A percentile compares a stretch with the other conserved stretches of the same genome.
Conservation (phyloP, 2,113 vertebrate species). For the Melanerpes aurifrons region DNA sequence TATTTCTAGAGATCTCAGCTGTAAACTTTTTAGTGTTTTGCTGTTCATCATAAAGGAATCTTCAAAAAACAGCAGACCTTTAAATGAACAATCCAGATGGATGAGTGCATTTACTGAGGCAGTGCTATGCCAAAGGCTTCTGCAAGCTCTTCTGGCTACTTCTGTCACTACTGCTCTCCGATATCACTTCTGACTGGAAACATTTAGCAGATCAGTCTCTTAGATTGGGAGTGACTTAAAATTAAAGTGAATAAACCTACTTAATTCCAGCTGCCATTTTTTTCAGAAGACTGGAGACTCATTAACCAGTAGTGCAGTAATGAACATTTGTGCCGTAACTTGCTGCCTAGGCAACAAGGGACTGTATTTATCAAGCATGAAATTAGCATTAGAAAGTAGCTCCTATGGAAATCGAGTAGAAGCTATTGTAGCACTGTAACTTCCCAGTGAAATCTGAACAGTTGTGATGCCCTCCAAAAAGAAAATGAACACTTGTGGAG, state of each 20-base stretch:
- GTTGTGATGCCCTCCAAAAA: background rate
- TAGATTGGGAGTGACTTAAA: conserved; percentile 2
- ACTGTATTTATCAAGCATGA: conserved; percentile 69
- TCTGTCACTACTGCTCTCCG: accelerated
- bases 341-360: conserved; percentile 60
- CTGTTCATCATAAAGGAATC: background rate
- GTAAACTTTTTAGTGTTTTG: background rate
- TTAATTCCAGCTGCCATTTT: conserved; percentile 50
- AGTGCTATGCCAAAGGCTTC: background rate
- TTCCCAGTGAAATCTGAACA: background rate
- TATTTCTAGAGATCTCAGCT: background rate
- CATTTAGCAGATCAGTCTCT: background rate
- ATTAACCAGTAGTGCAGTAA: conserved; percentile 66
- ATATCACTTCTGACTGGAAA: background rate
- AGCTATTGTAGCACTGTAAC: conserved; percentile 19
- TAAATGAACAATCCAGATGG: background rate
- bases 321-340: conserved; percentile 50
- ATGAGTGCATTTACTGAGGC: accelerated
- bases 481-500: background rate
- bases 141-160: background rate
- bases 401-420: conserved; percentile 52
- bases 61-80: background rate
- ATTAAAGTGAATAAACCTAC: conserved; percentile 43
- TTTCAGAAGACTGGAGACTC: conserved; percentile 60
- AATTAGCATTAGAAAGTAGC: conserved; percentile 64